These are phyloP conservation scores for Folsomia manolachei DNA, from an alignment of 2,888 invertebrate species.

Conservation along the genomic window DNA sequence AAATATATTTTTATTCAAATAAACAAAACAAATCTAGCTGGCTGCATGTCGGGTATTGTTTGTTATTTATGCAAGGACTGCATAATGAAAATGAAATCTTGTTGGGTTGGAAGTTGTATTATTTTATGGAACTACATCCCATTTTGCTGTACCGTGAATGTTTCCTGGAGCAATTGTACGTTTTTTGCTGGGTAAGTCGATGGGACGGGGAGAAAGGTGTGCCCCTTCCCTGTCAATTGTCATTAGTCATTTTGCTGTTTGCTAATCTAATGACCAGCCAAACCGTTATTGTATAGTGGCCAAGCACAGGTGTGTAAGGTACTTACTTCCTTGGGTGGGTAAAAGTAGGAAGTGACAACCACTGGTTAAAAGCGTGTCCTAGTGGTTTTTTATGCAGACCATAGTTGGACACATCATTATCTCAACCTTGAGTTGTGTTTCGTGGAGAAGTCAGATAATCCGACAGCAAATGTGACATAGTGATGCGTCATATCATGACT, in stretches of 20 bases:
- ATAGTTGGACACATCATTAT: background rate
- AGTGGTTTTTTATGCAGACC: background rate
- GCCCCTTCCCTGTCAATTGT: background rate
- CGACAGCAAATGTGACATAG: slow-evolving; percentile 9
- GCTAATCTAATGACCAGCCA: background rate
- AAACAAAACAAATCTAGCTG: background rate
- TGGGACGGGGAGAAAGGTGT: background rate
- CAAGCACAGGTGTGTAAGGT: too few species aligned
- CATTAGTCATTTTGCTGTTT: background rate
- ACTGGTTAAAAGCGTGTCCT: background rate
- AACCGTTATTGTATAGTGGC: too few species aligned
- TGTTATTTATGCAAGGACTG: too few species aligned
- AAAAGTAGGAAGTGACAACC: background rate
- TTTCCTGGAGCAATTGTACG: background rate
- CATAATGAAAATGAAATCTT: background rate
- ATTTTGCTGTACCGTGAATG: too few species aligned
- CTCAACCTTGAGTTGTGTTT: background rate
- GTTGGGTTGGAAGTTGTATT: background rate
- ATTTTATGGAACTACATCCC: background rate
- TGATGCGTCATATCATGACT: background rate
- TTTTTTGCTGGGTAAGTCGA: too few species aligned
- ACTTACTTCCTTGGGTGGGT: background rate
- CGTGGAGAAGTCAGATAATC: slow-evolving; percentile 26
- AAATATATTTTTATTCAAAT: background rate
- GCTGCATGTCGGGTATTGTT: background rate